Evolutionary conservation across 2,888 invertebrate species (phyloP), one percentile per base, ranked within the genome.

Genomic region (Aromia moschata): DNA sequence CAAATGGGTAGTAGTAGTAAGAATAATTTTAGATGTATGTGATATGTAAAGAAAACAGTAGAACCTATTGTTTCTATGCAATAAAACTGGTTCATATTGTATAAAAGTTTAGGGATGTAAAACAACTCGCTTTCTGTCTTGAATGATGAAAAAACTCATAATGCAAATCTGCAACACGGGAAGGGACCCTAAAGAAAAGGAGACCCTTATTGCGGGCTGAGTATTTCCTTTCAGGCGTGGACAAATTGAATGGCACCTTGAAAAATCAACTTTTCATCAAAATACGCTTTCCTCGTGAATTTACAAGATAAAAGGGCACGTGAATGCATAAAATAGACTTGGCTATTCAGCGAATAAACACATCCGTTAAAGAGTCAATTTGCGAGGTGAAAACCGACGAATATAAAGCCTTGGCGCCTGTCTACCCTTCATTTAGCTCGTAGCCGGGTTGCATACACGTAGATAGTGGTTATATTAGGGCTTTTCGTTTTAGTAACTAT

Each of bases 221-320:
- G 14, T 18, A 3, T 11, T 18, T 43, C n/a, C 11, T 18, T 43
- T 20, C 11, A 43, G 10, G 2, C 11, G 43, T 25, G 5, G 43
- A 43, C 43, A 43, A 73, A 71, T 49, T 49, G 49, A 68, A 65
- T 67, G 65, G 59, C 60, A 65, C 57, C 65, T 52, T 62, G 62
- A 65, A 61, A 67, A 65, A 65, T 65, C 37, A 25, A 12, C 40
- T 40, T 40, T 40, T 40, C 40, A 40, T 17, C 40, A 40, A 17
- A 40, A 17, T 40, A 40, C 40, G 40, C 43, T 20, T 12, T 25
- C 43, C 11, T 43, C 43, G 20, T 43, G 43, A 25, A 20, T 38
- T 20, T 49, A 37, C 37, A 38, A 38, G 49, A 49, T 38, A 49
- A 49, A 49, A 20, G 38, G 2, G 37, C 16, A 10, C 20, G 15